These are phyloP conservation scores for Cherax destructor DNA, from an alignment of 1,140 invertebrate genomes.

Conservation along the genomic window DNA sequence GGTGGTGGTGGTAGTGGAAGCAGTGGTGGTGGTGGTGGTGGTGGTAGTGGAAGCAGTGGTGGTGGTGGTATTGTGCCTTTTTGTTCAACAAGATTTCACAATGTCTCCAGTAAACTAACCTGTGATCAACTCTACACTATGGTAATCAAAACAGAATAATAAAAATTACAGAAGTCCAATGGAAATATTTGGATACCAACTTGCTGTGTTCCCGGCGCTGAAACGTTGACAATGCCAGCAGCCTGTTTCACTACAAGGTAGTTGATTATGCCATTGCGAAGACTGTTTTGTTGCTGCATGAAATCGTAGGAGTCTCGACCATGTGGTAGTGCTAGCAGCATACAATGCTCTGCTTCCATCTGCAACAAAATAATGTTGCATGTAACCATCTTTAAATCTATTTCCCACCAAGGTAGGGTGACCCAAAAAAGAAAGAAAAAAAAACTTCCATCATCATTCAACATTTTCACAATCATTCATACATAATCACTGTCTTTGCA, in stretches of 20 bases:
- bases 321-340: constrained; percentile 95
- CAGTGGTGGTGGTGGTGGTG: too few relatives aligned
- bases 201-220: constrained; percentile 88
- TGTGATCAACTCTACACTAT: too few relatives aligned
- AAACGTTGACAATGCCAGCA: constrained; percentile 97
- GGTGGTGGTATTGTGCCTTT: too few relatives aligned
- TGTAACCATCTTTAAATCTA: too few relatives aligned
- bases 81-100: too few relatives aligned
- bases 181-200: constrained; percentile 76
- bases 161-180: background rate
- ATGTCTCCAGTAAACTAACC: too few relatives aligned
- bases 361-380: constrained; percentile 76
- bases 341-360: constrained; percentile 96
- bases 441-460: background rate
- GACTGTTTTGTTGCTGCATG: constrained; percentile 91
- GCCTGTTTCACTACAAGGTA: constrained; percentile 97
- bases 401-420: background rate
- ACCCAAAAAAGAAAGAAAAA: too few relatives aligned
- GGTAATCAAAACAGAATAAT: background rate
- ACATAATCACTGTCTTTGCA: too few relatives aligned
- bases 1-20: too few relatives aligned
- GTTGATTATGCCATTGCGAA: constrained; percentile 94
- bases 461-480: too few relatives aligned
- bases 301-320: constrained; percentile 95
- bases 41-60: too few relatives aligned